Base-by-base conservation (phyloP, 2,113 vertebrate genomes). In the Bagarius yarrelli region DNA sequence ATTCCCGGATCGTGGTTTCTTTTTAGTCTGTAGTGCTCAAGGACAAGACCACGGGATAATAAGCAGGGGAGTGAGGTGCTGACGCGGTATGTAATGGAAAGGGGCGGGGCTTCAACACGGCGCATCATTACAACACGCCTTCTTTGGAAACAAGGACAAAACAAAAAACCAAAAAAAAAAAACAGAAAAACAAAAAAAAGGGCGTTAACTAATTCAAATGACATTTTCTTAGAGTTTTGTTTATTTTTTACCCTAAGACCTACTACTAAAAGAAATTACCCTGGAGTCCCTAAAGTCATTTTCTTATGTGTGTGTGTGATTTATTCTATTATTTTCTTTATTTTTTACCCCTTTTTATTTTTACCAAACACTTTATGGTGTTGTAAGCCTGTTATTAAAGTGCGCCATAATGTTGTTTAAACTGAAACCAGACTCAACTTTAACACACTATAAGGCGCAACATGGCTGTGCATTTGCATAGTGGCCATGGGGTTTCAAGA, bases 381-480 rank as follows among this genome's bases (percentile, higher is more conserved):
- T 3, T 30, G 25, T 30, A 72, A 52, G 3, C 18, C 53, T 50
- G n/a, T 16, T 53, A 30, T 53, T 16, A 30, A 61, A 59, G 30
- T 59, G 34, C 34, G n/a, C 15, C 47, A 21, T 40, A 25, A 44
- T 64, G n/a, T 34, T 32, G 19, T 52, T 50, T 40, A 36, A n/a
- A n/a, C 19, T 13, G 21, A 55, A 80, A 25, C 91, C 90, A 90
- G 89, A 89, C 86, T 90, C 87, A 93, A 94, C 93, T 94, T 94
- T 95, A 94, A 93, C 93, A 88, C 87, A 84, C 92, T 91, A 76
- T 90, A 92, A 91, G 89, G 89, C 89, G 90, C 94, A 89, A 89
- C 87, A 85, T 87, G 83, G 88, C 71, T 82, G 89, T 70, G 61
- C 81, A 95, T 97, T 96, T 96, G 93, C 95, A 96, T 95, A 95